Base-by-base conservation (phyloP, 2,888 invertebrate species). In the Dascillus cervinus region DNA sequence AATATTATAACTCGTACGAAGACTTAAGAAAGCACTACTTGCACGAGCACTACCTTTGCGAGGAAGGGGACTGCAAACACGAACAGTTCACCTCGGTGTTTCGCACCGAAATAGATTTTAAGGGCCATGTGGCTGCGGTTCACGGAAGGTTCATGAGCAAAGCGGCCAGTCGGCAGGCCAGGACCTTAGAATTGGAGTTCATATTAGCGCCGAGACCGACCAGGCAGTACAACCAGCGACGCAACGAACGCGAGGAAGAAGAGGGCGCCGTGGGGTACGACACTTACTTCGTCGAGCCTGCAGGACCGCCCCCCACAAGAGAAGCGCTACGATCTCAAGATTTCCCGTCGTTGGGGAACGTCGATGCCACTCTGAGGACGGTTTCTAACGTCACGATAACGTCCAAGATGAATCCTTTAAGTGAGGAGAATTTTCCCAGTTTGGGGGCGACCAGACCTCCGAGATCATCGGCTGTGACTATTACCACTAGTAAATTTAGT, bases 21-120 rank as follows among this genome's bases (percentile, higher is more conserved):
- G 80, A 82, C 43, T 69, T 96, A n/a, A 74, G 84, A 6, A 78
- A 83, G 3, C 96, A 97, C 67, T 96, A 94, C 62, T 70, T 79
- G 3, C 72, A 75, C 1, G 84, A 88, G 43, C 96, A 97, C 62
- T 94, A 73, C 56, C 69, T 96, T 6, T 96, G 96, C 57, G 92
- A 95, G 57, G 94, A 95, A 56, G 95, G 88, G 0, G 79, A 82
- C 26, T 96, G 96, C 56, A 74, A 74, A 3, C 77, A 78, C 2
- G 82, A 87, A 54, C 81, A 87, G 56, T 83, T 95, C 53, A 89
- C 90, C 0, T 82, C 89, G 32, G 95, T 88, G 1, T 97, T 94
- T 60, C 73, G 89, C 30, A 79, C 83, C 8, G 90, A 94, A 50
- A 92, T 96, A 43, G 96, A 96, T 65, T 72, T 90, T 26, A 91